phyloP scores from a whole-genome alignment of 2,888 invertebrate genomes.

The Oconnorella tubifera region DNA sequence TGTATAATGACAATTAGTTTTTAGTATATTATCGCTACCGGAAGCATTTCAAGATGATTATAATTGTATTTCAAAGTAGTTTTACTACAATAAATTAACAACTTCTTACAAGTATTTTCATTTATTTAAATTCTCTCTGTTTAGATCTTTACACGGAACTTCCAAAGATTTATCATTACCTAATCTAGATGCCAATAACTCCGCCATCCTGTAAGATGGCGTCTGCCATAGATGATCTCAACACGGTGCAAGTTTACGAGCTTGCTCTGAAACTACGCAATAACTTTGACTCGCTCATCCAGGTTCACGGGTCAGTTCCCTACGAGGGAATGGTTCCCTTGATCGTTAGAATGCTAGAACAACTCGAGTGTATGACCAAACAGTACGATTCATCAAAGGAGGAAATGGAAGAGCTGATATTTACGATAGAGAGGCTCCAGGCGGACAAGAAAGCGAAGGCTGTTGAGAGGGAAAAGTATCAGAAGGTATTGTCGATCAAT shows the following conservation, averaged over 20 bases:
- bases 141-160: too few species aligned
- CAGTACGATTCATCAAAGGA: slow-evolving; percentile 75
- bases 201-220: too few species aligned
- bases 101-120: too few species aligned
- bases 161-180: too few species aligned
- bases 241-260: slow-evolving; percentile 91
- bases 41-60: too few species aligned
- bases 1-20: too few species aligned
- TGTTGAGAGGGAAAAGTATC: slow-evolving; percentile 85
- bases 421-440: slow-evolving; percentile 83
- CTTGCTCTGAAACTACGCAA: slow-evolving; percentile 95
- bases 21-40: too few species aligned
- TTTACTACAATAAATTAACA: too few species aligned
- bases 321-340: slow-evolving; percentile 89
- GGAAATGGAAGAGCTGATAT: slow-evolving; percentile 75
- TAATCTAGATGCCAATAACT: too few species aligned
- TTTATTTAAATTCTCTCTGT: too few species aligned
- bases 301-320: slow-evolving; percentile 82
- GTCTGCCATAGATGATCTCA: slow-evolving; percentile 36
- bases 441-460: slow-evolving; percentile 89
- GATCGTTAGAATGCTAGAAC: slow-evolving; percentile 85
- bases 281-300: slow-evolving; percentile 94
- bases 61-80: too few species aligned
- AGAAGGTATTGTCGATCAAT: too few species aligned
- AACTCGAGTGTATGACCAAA: slow-evolving; percentile 65